These are phyloP conservation scores for Neotoma lepida DNA, from an alignment of 2,113 vertebrate genomes.

Conservation along the genomic window DNA sequence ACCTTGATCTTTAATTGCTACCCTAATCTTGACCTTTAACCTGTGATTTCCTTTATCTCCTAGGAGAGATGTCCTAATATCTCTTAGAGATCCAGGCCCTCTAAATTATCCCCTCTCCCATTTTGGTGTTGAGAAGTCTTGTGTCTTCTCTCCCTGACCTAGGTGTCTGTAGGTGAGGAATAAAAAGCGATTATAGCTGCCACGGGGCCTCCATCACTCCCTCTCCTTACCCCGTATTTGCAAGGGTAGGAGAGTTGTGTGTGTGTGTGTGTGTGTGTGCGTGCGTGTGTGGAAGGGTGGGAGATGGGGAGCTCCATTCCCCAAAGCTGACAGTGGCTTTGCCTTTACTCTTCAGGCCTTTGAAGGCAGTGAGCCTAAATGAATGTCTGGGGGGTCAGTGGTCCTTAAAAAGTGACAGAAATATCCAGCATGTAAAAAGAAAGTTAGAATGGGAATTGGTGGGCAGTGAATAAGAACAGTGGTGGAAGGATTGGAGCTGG, in stretches of 20 bases:
- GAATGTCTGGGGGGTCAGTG: constrained; percentile 56
- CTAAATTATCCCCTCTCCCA: constrained; percentile 50
- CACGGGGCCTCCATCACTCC: constrained; percentile 6
- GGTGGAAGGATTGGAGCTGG: constrained; percentile 3
- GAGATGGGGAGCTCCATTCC: constrained; percentile 41
- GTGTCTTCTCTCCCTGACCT: constrained; percentile 21
- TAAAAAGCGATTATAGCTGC: constrained; percentile 37
- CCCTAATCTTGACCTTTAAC: constrained; percentile 82
- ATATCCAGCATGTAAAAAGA: neutral
- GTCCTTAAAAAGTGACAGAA: constrained; percentile 39
- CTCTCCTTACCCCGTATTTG: constrained; percentile 1
- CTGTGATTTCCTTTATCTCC: constrained; percentile 71
- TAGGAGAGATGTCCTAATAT: constrained; percentile 78
- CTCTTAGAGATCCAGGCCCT: constrained; percentile 75
- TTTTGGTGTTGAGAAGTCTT: constrained; percentile 61
- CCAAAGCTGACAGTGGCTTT: constrained; percentile 61
- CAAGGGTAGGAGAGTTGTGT: constrained; percentile 22
- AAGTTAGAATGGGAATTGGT: constrained; percentile 45
- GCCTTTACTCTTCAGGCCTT: neutral
- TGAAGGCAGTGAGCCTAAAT: constrained; percentile 42
- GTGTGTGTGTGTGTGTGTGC: neutral
- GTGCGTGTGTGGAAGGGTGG: neutral
- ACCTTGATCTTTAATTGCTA: constrained; percentile 78
- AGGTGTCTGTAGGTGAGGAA: constrained; percentile 54
- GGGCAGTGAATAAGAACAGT: neutral